Percentiles rank a stretch among this genome's conserved stretches.
phyloP scores from a whole-genome alignment of 2,113 vertebrate genomes.

The Indri indri region DNA sequence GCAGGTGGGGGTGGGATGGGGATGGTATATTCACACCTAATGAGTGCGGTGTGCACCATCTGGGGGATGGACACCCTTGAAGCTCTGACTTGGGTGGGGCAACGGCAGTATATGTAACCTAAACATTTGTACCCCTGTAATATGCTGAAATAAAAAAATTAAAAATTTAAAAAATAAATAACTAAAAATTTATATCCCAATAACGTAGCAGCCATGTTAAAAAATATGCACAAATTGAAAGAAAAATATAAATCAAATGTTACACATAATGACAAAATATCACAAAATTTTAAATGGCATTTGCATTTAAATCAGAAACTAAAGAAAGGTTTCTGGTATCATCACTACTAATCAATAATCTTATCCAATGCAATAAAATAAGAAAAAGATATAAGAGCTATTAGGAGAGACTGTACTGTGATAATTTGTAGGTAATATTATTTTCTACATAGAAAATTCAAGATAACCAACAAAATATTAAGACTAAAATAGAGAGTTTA shows the following conservation, averaged over 20 bases:
- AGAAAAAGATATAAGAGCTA: background rate
- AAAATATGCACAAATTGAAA: too few species aligned
- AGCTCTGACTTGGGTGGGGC: too few species aligned
- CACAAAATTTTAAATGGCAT: background rate
- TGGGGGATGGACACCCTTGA: too few species aligned
- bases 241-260: background rate
- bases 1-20: too few species aligned
- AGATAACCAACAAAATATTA: background rate
- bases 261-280: background rate
- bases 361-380: background rate
- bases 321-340: background rate
- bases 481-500: background rate
- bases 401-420: background rate
- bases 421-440: background rate
- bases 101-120: too few species aligned
- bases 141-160: too few species aligned
- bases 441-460: background rate
- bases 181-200: too few species aligned
- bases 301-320: background rate
- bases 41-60: too few species aligned
- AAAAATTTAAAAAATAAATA: too few species aligned
- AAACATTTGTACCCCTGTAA: too few species aligned
- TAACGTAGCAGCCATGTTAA: too few species aligned
- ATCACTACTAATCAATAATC: background rate
- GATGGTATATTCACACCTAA: too few species aligned